Base-by-base conservation (phyloP, 2,113 vertebrate species). In the Himantopus leucocephalus region DNA sequence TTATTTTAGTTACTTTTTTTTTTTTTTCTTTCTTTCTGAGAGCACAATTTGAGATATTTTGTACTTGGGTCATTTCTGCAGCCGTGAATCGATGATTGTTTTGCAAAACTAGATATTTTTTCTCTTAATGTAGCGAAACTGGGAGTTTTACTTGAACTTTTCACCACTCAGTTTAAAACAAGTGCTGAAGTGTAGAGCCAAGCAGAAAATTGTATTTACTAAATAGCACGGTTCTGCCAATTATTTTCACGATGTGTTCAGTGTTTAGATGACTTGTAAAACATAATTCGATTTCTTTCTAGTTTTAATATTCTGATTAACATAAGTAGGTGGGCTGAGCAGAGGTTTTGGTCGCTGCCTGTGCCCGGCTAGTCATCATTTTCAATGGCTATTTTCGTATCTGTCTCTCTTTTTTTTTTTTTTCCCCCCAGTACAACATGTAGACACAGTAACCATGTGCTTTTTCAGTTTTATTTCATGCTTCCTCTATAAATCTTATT, bases 401-500 rank as follows among this genome's bases (percentile, higher is more conserved):
- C 70, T 66, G 17, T 21, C 47, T 50, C 13, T 14, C 15, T 12
- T 39, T 48, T 60, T 63, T 67, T 41, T 4, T 4, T 48, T 48
- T 15, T 15, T 15, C 43, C 41, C 41, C 20, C 8, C 34, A 41
- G 16, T 62, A 32, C 47, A 84, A n/a, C 39, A 19, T 45, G 22
- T 26, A 89, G 85, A 43, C 85, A 22, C 3, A 2, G 39, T 74
- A 88, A 60, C 34, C 47, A 15, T 56, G 30, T 86, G 60, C 68
- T 64, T 77, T 86, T 70, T 32, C 39, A 2, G 3, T 59, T 93
- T 92, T 88, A 58, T 93, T 90, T 88, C 11, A 10, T 79, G 24
- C 55, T 93, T 94, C 50, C 82, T 91, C 35, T 48, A 47, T 92
- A 94, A 95, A 92, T 96, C 70, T 39, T 59, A 7, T 48, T 78